Conservation (phyloP, 2,888 invertebrate species). For the Brachyptera risi region DNA sequence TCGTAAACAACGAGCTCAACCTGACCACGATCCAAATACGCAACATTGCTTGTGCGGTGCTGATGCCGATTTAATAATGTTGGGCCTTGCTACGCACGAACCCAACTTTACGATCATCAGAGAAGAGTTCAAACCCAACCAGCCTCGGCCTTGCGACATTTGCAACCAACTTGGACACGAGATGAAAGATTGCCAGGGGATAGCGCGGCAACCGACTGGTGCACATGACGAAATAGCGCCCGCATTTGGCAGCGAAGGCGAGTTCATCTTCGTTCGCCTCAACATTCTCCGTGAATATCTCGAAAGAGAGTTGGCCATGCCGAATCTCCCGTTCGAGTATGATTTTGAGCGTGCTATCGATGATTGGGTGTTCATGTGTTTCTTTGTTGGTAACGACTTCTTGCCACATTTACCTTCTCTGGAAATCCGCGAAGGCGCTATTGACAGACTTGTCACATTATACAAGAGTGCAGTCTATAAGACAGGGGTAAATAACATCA, state of each 20-base stretch:
- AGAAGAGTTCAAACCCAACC: conserved; percentile 97
- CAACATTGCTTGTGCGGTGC: conserved; percentile 97
- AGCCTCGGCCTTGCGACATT: conserved; percentile 91
- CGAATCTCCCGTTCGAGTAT: conserved; percentile 87
- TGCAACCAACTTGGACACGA: conserved; percentile 91
- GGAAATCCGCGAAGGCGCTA: conserved; percentile 95
- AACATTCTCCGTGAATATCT: conserved; percentile 91
- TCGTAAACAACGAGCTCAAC: conserved; percentile 88
- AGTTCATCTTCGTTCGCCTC: conserved; percentile 90
- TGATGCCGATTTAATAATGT: conserved; percentile 97
- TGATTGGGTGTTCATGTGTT: conserved; percentile 99
- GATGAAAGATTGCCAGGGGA: conserved; percentile 82
- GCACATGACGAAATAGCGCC: conserved; percentile 55
- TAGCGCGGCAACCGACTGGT: conserved; percentile 49
- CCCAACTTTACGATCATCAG: conserved; percentile 98
- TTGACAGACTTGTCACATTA: conserved; percentile 85
- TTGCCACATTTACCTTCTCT: conserved; percentile 95
- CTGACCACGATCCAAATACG: conserved; percentile 96
- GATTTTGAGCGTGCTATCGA: conserved; percentile 94
- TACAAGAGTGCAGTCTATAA: conserved; percentile 94
- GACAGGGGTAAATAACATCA: conserved; percentile 70
- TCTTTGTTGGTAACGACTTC: conserved; percentile 99
- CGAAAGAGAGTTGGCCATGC: conserved; percentile 83
- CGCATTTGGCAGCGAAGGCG: conserved; percentile 68
- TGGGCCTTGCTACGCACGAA: conserved; percentile 97